Conservation (phyloP, 2,113 vertebrate genomes). For the Gasterosteus nipponicus region DNA sequence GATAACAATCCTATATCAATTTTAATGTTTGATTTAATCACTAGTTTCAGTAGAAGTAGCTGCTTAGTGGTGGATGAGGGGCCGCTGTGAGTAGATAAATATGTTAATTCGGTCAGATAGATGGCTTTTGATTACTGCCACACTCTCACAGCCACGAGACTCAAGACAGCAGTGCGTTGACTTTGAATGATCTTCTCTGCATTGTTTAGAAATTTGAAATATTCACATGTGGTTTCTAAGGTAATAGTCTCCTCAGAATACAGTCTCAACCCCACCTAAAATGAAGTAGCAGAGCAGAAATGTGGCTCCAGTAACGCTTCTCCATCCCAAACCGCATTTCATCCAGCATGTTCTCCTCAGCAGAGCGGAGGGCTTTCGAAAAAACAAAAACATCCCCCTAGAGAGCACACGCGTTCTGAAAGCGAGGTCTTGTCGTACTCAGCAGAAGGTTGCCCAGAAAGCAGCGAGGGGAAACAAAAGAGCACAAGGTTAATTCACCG, state of each 20-base stretch:
- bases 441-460: conserved; percentile 22
- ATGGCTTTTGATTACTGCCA: background rate
- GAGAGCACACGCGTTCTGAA: conserved; percentile 2
- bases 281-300: background rate
- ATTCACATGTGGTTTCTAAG: background rate
- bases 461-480: background rate
- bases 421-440: conserved; percentile 29
- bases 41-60: background rate
- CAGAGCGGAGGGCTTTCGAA: background rate
- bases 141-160: background rate
- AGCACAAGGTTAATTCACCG: conserved; percentile 50
- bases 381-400: background rate
- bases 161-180: background rate
- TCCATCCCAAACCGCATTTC: background rate
- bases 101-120: background rate
- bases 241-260: background rate
- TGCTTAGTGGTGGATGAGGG: background rate
- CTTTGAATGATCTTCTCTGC: background rate
- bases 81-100: background rate
- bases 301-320: background rate
- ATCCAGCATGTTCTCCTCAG: background rate
- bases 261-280: background rate
- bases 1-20: background rate
- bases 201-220: background rate
- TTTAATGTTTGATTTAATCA: background rate